Evolutionary conservation across 1,140 invertebrate species (phyloP).

Genomic region (Hylyphantes graminicola): DNA sequence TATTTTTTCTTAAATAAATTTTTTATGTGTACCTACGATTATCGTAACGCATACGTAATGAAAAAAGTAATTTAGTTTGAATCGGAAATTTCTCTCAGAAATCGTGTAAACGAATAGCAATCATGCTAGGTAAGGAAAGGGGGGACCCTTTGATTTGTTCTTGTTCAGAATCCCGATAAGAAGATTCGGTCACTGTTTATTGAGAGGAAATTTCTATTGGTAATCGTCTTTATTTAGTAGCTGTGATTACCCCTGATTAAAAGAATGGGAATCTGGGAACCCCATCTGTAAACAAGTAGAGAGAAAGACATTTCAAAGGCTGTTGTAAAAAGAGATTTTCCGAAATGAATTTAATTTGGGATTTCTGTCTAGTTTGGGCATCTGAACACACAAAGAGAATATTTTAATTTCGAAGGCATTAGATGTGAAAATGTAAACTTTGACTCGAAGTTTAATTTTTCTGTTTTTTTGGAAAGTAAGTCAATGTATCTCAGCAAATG

Average conservation of each 20-base stretch:
- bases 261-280: neutral
- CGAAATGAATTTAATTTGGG: no score
- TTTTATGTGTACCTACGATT: constrained; percentile 45
- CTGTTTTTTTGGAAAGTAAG: no score
- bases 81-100: constrained; percentile 1
- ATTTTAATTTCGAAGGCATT: no score
- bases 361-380: no score
- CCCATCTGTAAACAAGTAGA: constrained; percentile 29
- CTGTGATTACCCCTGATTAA: neutral
- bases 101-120: constrained; percentile 16
- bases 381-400: no score
- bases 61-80: constrained; percentile 25
- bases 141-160: constrained; percentile 19
- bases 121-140: neutral
- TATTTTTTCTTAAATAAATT: constrained; percentile 17
- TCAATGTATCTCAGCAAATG: no score
- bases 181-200: constrained; percentile 28
- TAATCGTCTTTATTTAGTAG: constrained; percentile 28
- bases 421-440: no score
- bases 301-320: neutral
- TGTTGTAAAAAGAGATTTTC: no score
- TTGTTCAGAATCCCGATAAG: constrained; percentile 9
- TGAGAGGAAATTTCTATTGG: constrained; percentile 32
- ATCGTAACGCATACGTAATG: neutral
- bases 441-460: no score